Percentiles rank a stretch among this genome's conserved stretches.
Evolutionary conservation across 2,113 vertebrate species (phyloP).

Genomic region (Hymenochirus boettgeri): DNA sequence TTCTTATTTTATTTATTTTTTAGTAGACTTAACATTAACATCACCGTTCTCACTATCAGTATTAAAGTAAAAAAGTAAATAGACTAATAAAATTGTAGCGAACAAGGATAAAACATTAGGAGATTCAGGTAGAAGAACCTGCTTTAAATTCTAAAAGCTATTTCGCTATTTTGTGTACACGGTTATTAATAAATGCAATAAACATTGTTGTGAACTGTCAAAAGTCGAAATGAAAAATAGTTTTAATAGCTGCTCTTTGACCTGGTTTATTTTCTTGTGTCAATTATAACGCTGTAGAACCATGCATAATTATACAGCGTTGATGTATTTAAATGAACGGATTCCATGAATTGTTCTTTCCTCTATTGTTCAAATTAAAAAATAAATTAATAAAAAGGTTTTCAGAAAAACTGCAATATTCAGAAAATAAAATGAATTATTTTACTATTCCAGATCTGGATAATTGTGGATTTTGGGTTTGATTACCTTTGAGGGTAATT

Average conservation of each 20-base stretch:
- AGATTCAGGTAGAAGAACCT: slow-evolving; percentile 46
- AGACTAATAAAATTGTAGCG: no score
- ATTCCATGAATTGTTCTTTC: slow-evolving; percentile 89
- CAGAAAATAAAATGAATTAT: no score
- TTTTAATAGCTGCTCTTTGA: slow-evolving; percentile 97
- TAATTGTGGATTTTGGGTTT: no score
- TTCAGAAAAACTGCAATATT: no score
- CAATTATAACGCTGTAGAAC: slow-evolving; percentile 97
- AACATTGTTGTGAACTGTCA: slow-evolving; percentile 87
- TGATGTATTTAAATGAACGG: slow-evolving; percentile 93
- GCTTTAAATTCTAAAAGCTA: slow-evolving; percentile 57
- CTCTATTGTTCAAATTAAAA: slow-evolving; percentile 51
- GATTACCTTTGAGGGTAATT: no score
- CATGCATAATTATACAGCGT: slow-evolving; percentile 98
- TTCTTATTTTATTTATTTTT: no score
- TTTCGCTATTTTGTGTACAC: slow-evolving; percentile 67
- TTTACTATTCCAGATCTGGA: no score
- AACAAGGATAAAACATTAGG: no score
- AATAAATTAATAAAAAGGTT: no score
- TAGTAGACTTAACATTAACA: no score
- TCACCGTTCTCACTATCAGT: no score
- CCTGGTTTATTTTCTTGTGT: slow-evolving; percentile 97
- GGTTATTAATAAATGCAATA: slow-evolving; percentile 74
- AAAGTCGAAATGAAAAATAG: slow-evolving; percentile 98
- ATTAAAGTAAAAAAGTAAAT: no score